phyloP scores from a whole-genome alignment of 2,888 invertebrate genomes.

The Nomada lathburiana region DNA sequence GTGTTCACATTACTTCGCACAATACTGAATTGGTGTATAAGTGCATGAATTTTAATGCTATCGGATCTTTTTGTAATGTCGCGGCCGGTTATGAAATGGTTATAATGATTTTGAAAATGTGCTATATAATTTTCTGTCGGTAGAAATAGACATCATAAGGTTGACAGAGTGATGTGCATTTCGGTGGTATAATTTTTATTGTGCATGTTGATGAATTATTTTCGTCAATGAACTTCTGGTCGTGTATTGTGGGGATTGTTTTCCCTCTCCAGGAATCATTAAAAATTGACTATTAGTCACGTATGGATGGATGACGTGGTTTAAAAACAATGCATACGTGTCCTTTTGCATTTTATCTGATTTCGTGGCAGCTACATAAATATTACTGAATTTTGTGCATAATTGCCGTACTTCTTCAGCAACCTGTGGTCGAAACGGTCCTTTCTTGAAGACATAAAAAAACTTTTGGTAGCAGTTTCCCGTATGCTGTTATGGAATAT shows the following conservation, averaged over 20 bases:
- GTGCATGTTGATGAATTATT: background rate
- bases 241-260: background rate
- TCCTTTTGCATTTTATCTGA: no score
- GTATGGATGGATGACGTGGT: background rate
- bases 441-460: no score
- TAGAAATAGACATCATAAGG: no score
- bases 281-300: background rate
- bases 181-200: background rate
- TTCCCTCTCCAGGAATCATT: background rate
- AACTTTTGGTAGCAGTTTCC: no score
- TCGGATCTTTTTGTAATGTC: background rate
- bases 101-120: background rate
- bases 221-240: background rate
- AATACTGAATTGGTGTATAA: background rate
- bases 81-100: background rate
- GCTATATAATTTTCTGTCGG: background rate
- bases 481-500: no score
- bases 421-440: no score
- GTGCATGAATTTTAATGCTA: background rate
- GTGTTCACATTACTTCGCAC: no score
- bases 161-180: no score
- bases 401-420: no score
- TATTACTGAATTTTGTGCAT: no score
- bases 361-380: no score
- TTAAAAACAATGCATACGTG: conserved; percentile 7